phyloP scores from a whole-genome alignment of 2,888 invertebrate species.

The Eretmocerus hayati region DNA sequence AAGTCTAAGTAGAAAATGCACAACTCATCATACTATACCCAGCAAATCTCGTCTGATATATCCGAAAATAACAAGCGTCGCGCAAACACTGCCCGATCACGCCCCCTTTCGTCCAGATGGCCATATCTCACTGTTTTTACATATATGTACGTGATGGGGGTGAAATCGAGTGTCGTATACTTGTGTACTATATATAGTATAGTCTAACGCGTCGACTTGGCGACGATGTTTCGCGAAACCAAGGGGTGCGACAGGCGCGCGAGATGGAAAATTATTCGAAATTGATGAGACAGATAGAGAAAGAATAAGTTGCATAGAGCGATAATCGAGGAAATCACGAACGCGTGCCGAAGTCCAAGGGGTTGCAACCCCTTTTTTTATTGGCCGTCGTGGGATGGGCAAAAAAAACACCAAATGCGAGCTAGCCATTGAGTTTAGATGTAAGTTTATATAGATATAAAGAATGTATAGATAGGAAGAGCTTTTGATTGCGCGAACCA shows the following conservation, averaged over 20 bases:
- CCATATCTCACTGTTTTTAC: background rate
- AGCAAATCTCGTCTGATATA: too few species aligned
- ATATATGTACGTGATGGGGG: background rate
- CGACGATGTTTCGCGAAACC: too few species aligned
- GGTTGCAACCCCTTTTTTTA: constrained; percentile 26
- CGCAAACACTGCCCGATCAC: constrained; percentile 6
- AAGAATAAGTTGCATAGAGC: background rate
- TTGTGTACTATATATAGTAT: too few species aligned
- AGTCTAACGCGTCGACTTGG: too few species aligned
- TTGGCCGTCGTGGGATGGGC: constrained; percentile 20
- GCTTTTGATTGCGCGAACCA: background rate
- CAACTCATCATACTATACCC: too few species aligned
- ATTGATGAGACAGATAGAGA: constrained; percentile 32
- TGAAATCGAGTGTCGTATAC: too few species aligned
- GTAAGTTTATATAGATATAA: too few species aligned
- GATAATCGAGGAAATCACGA: constrained; percentile 22
- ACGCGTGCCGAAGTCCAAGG: constrained; percentile 29
- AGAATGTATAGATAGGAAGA: background rate
- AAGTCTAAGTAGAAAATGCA: too few species aligned
- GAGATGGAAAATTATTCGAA: constrained; percentile 34
- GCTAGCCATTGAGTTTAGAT: background rate
- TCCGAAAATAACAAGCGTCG: constrained; percentile 40
- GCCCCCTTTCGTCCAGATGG: constrained; percentile 7
- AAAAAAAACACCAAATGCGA: background rate
- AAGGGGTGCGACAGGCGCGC: background rate